phyloP scores from a whole-genome alignment of 2,797 vertebrate genomes.

The Enteromius paludinosus region DNA sequence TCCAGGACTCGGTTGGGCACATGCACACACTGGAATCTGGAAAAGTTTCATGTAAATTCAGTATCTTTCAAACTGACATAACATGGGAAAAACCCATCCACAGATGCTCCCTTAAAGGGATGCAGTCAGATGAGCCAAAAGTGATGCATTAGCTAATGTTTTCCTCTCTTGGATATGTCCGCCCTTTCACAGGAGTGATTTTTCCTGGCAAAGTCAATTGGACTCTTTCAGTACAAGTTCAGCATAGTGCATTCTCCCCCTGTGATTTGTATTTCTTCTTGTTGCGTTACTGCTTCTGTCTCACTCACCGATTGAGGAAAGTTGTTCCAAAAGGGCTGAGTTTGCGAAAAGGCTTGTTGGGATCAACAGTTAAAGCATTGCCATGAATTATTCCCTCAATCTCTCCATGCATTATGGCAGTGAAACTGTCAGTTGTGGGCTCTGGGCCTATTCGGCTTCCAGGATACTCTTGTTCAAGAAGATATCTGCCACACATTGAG shows the following conservation, averaged over 20 bases:
- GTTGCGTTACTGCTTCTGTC: neutral
- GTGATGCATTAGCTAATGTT: constrained; percentile 12
- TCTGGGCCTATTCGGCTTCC: constrained; percentile 89
- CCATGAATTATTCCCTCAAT: constrained; percentile 82
- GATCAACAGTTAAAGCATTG: constrained; percentile 88
- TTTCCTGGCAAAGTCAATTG: neutral
- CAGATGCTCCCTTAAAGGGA: constrained; percentile 5
- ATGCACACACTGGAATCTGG: constrained; percentile 87
- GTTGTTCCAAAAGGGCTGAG: constrained; percentile 88
- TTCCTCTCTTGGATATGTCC: neutral
- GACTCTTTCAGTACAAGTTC: constrained; percentile 1
- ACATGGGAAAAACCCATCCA: constrained; percentile 1
- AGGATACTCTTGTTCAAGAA: constrained; percentile 88
- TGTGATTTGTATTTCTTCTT: neutral
- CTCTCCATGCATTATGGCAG: constrained; percentile 88
- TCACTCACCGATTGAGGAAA: constrained; percentile 90
- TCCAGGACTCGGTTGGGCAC: constrained; percentile 86
- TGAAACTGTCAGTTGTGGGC: constrained; percentile 91
- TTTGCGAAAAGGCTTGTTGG: constrained; percentile 88
- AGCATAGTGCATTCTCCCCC: neutral
- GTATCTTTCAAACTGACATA: neutral
- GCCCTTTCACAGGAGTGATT: constrained; percentile 26
- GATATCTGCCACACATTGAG: constrained; percentile 74
- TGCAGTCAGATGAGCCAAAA: constrained; percentile 15
- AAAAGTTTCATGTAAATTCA: neutral